Conservation (phyloP, 2,888 invertebrate genomes). For the Lingula anatina region DNA sequence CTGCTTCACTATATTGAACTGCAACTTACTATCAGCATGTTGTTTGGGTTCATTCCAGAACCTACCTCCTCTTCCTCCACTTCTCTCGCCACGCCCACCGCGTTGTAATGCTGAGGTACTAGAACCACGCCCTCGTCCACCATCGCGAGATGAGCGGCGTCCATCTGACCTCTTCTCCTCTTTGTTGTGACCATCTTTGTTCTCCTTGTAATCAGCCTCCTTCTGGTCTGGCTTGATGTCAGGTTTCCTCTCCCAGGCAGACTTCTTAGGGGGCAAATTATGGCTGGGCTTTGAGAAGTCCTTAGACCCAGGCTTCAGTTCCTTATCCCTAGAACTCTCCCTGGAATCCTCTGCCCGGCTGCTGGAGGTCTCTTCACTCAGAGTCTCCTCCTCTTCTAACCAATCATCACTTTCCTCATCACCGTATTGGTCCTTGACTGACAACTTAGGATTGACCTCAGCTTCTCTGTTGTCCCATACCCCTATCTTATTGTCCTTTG, state of each 20-base stretch:
- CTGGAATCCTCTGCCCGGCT: constrained; percentile 20
- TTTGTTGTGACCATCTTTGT: constrained; percentile 9
- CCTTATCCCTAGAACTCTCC: no score
- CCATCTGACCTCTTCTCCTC: constrained; percentile 9
- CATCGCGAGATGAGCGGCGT: constrained; percentile 2
- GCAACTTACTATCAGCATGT: no score
- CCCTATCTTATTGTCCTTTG: constrained; percentile 2
- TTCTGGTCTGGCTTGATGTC: constrained; percentile 3
- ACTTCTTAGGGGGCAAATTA: no score
- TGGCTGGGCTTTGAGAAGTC: no score
- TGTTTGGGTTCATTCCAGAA: neutral
- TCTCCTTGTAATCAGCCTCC: constrained; percentile 11
- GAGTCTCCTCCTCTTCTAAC: constrained; percentile 42
- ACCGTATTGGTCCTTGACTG: constrained; percentile 10
- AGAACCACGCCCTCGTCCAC: constrained; percentile 13
- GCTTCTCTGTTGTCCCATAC: constrained; percentile 4
- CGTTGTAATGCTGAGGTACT: constrained; percentile 1
- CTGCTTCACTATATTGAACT: no score
- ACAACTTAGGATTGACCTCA: constrained; percentile 8
- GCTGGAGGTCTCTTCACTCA: constrained; percentile 35
- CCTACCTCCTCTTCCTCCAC: neutral
- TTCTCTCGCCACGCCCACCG: constrained; percentile 6
- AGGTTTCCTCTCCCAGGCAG: constrained; percentile 2
- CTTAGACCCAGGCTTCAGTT: no score
- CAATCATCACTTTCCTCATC: constrained; percentile 36